Conservation (phyloP, 2,888 invertebrate species). For the Pollenia amentaria region DNA sequence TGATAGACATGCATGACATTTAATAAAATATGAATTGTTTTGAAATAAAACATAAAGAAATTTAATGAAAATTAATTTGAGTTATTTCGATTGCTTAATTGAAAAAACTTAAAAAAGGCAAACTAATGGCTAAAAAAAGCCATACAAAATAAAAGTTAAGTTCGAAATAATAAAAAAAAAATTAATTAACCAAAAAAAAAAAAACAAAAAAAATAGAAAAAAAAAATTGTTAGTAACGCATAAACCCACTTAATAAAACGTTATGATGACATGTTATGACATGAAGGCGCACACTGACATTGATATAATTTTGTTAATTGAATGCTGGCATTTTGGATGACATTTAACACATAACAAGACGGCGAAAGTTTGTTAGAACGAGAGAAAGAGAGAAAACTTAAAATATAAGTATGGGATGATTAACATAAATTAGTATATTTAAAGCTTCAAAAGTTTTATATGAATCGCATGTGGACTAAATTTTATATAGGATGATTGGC, state of each 20-base stretch:
- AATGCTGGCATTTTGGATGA: constrained; percentile 63
- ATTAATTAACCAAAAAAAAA: neutral
- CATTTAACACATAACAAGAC: constrained; percentile 55
- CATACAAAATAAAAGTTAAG: constrained; percentile 22
- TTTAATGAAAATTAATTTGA: neutral
- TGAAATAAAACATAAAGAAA: neutral
- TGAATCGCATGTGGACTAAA: constrained; percentile 35
- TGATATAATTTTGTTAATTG: constrained; percentile 57
- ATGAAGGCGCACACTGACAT: constrained; percentile 68
- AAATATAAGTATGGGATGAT: constrained; percentile 4
- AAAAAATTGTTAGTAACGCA: constrained; percentile 59
- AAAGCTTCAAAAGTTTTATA: constrained; percentile 25
- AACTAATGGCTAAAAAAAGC: constrained; percentile 27
- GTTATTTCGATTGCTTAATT: too few species aligned
- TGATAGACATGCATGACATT: constrained; percentile 68
- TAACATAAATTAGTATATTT: constrained; percentile 41
- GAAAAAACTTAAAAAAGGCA: neutral
- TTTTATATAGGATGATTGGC: constrained; percentile 43
- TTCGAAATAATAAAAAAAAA: neutral
- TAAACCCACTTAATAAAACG: constrained; percentile 64
- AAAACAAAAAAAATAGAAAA: constrained; percentile 18
- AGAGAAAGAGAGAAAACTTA: constrained; percentile 54
- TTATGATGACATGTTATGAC: constrained; percentile 70
- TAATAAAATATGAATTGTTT: constrained; percentile 7
- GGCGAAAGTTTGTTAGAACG: constrained; percentile 52